These are phyloP conservation scores for Drosophila virilis DNA, from an alignment of 1,140 invertebrate genomes.

Conservation along the genomic window DNA sequence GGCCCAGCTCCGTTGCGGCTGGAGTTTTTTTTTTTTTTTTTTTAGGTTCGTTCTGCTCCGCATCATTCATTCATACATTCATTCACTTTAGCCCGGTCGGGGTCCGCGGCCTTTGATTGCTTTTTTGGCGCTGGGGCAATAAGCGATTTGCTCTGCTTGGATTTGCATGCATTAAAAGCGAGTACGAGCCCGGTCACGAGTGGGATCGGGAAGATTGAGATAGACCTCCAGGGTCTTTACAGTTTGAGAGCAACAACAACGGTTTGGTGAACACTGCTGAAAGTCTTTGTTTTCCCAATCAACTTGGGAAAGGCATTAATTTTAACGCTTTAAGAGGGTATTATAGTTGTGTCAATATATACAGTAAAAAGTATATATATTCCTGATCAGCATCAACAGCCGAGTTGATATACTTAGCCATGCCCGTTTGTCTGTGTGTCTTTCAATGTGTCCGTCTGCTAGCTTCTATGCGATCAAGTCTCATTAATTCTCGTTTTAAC, in stretches of 20 bases:
- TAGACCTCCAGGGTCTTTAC: not conserved
- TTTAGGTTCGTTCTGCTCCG: conserved; percentile 50
- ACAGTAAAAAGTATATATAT: too few relatives aligned
- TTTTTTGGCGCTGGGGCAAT: conserved; percentile 50
- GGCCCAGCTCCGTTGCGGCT: conserved; percentile 35
- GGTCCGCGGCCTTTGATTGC: conserved; percentile 62
- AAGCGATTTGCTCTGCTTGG: conserved; percentile 55
- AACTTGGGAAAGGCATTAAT: too few relatives aligned
- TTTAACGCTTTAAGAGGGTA: too few relatives aligned
- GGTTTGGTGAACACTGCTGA: conserved; percentile 3
- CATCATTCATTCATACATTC: conserved; percentile 50
- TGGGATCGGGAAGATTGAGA: conserved; percentile 1
- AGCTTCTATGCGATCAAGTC: too few relatives aligned
- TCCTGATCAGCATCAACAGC: too few relatives aligned
- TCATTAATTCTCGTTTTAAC: too few relatives aligned
- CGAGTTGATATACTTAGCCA: too few relatives aligned
- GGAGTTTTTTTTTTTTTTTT: conserved; percentile 11
- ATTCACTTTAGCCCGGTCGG: conserved; percentile 45
- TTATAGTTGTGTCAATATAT: too few relatives aligned
- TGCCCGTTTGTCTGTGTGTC: too few relatives aligned
- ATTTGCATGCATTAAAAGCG: conserved; percentile 47
- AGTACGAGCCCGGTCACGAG: conserved; percentile 1
- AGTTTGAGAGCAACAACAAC: conserved; percentile 10
- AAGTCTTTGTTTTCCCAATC: too few relatives aligned
- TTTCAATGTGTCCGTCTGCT: too few relatives aligned